Conservation (phyloP, 1,140 invertebrate genomes). For the Heterodera carotae region DNA sequence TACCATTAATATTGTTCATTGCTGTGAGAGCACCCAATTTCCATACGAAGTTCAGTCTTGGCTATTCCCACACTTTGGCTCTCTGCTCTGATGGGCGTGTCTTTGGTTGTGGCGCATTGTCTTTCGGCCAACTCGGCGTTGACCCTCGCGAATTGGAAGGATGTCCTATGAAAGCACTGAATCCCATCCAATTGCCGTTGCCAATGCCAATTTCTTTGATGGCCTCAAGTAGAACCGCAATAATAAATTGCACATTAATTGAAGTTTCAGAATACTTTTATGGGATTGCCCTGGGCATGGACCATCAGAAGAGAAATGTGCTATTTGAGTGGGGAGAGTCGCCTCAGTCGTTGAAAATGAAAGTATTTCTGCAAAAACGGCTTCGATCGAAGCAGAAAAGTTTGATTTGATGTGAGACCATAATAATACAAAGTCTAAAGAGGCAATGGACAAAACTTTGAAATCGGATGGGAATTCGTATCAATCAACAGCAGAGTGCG, state of each 20-base stretch:
- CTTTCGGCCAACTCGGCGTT: slow-evolving; percentile 35
- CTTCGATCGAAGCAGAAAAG: slow-evolving; percentile 33
- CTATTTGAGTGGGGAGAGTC: slow-evolving; percentile 52
- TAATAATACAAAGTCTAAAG: background rate
- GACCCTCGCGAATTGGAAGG: slow-evolving; percentile 31
- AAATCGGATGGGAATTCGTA: slow-evolving; percentile 5
- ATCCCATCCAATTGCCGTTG: slow-evolving; percentile 30
- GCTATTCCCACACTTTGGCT: slow-evolving; percentile 47
- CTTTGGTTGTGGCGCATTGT: slow-evolving; percentile 45
- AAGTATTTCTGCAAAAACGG: slow-evolving; percentile 25
- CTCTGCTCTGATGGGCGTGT: slow-evolving; percentile 41
- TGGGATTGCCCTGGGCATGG: slow-evolving; percentile 36
- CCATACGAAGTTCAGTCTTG: slow-evolving; percentile 25
- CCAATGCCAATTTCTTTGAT: slow-evolving; percentile 40
- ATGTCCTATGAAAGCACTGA: slow-evolving; percentile 15
- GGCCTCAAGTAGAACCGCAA: slow-evolving; percentile 18
- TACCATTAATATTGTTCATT: too few species aligned
- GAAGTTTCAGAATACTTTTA: slow-evolving; percentile 37
- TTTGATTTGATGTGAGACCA: background rate
- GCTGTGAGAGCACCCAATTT: background rate
- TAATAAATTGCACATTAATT: too few species aligned
- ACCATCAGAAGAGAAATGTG: background rate
- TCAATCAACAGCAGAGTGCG: background rate
- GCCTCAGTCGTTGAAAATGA: slow-evolving; percentile 49
- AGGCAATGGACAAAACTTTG: slow-evolving; percentile 13